phyloP scores from a whole-genome alignment of 2,888 invertebrate species.

The Polymixis lichenea region DNA sequence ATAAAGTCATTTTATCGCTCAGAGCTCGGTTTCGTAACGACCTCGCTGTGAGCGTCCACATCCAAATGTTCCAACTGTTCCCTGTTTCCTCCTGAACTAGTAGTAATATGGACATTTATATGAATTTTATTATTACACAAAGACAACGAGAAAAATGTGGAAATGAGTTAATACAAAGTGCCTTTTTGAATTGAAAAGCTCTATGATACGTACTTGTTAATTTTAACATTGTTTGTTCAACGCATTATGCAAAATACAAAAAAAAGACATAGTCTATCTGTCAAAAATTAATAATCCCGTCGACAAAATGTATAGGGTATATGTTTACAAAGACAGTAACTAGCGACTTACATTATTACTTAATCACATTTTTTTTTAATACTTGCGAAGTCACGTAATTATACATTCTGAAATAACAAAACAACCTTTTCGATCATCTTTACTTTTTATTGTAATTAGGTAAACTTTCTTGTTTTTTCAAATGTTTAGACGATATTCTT shows the following conservation, averaged over 20 bases:
- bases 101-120: constrained; percentile 35
- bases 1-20: constrained; percentile 46
- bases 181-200: too few species aligned
- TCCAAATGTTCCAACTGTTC: constrained; percentile 31
- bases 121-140: constrained; percentile 29
- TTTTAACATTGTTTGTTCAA: not conserved
- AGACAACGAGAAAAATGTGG: constrained; percentile 39
- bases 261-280: too few species aligned
- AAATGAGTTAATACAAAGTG: constrained; percentile 11
- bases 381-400: too few species aligned
- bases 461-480: not conserved
- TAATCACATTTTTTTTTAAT: not conserved
- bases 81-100: constrained; percentile 13
- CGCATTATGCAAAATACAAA: not conserved
- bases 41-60: constrained; percentile 1
- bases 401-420: not conserved
- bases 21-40: constrained; percentile 36
- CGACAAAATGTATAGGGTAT: not conserved
- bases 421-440: not conserved
- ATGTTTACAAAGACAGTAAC: not conserved
- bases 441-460: not conserved
- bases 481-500: not conserved
- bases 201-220: not conserved
- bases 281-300: not conserved
- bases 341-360: not conserved